phyloP scores from a whole-genome alignment of 2,113 vertebrate species.

The Megaceryle maxima region DNA sequence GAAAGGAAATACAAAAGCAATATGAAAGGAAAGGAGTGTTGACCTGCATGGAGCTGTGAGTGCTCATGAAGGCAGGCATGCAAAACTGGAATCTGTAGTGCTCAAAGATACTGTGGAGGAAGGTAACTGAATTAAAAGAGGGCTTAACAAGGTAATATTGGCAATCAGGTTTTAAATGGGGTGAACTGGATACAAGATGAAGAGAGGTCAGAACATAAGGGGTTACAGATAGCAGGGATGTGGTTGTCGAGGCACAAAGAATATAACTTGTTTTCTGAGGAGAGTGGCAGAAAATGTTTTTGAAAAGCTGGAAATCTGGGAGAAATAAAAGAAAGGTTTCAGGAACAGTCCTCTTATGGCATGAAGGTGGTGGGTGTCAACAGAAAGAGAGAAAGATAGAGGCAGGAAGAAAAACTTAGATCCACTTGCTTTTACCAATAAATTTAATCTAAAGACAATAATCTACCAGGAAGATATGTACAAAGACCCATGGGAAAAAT shows the following conservation, averaged over 20 bases:
- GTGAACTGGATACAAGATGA: background rate
- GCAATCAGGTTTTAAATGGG: background rate
- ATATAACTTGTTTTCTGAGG: background rate
- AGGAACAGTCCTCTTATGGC: background rate
- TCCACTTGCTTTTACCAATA: background rate
- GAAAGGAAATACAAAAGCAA: background rate
- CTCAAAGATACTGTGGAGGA: background rate
- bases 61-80: background rate
- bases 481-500: background rate
- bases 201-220: background rate
- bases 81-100: background rate
- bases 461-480: background rate
- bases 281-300: background rate
- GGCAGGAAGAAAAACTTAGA: background rate
- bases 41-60: background rate
- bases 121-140: background rate
- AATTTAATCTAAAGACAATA: conserved; percentile 4
- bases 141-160: background rate
- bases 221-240: background rate
- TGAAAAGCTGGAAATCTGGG: background rate
- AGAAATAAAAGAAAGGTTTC: background rate
- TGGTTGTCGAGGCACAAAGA: background rate
- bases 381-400: background rate
- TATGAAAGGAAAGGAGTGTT: background rate
- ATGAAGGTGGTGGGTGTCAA: background rate